Evolutionary conservation across 2,888 invertebrate species (phyloP), one percentile per base, ranked within the genome.

Genomic region (Synanthedon tipuliformis): DNA sequence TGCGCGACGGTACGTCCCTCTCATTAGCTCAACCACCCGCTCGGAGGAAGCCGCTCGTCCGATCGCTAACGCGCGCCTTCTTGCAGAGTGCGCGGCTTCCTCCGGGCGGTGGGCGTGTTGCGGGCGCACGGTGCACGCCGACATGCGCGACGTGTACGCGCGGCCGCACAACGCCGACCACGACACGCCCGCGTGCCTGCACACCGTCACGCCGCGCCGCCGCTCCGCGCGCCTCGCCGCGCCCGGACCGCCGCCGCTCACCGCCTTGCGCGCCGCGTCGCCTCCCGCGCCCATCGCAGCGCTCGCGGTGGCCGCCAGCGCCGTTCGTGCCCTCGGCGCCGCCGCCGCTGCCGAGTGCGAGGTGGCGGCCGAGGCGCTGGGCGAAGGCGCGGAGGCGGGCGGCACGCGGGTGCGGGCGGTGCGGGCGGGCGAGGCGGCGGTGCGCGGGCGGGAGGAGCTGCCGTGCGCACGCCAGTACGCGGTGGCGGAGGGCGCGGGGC

Each of bases 1-100:
- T 97, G 59, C 89, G 95, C 78, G 96, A 96, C 82, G 96, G 96
- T 96, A 41, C 15, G 45, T n/a, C 7, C 13, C 34, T 10, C 10
- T 34, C 34, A 10, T 2, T 34, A 34, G 2, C 34, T 34, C 7
- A 8, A 8, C 45, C n/a, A 15, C 15, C 45, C 45, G 45, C 45
- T 13, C 45, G 45, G n/a, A 13, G n/a, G 45, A 34, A 34, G 34
- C 34, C 34, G 34, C 34, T 13, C 45, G 49, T 16, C 23, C 49
- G 49, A 12, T 12, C 16, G 13, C 16, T 49, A 48, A 52, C 15
- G 52, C 52, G 48, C 18, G 52, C n/a, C 51, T 64, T 60, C 62
- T 23, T 23, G 66, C 65, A 50, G 50, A 40, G 50, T 34, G 13
- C 49, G 48, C 41, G 48, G 50, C 70, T 69, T 68, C 73, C 70